phyloP scores from a whole-genome alignment of 2,888 invertebrate species.

The Hoplodrina ambigua region DNA sequence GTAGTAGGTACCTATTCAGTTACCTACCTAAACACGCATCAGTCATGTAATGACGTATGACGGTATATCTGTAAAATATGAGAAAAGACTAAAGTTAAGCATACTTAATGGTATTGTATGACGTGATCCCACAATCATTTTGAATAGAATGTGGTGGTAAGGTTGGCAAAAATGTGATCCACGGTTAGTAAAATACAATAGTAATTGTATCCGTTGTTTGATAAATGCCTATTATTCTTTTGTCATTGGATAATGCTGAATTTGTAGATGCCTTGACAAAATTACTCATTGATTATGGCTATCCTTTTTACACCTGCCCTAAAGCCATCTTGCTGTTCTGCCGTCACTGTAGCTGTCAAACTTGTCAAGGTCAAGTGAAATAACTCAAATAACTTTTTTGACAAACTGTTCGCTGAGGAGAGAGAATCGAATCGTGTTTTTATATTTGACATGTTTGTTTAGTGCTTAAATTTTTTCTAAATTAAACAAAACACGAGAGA shows the following conservation, averaged over 20 bases:
- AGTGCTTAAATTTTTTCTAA: not conserved
- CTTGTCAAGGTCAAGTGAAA: constrained; percentile 58
- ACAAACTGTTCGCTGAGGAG: constrained; percentile 6
- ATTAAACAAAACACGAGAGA: constrained; percentile 8
- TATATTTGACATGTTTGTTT: not conserved
- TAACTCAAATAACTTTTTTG: constrained; percentile 27
- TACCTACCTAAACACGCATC: no score
- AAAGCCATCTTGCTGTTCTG: constrained; percentile 15
- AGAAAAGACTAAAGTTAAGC: no score
- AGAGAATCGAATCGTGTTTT: not conserved
- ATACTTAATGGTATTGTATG: no score
- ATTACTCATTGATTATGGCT: constrained; percentile 6
- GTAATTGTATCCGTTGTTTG: constrained; percentile 13
- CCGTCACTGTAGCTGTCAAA: constrained; percentile 35
- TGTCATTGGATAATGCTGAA: constrained; percentile 29
- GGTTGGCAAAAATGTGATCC: no score
- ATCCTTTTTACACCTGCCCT: constrained; percentile 30
- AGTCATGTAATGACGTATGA: no score
- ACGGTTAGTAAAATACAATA: not conserved
- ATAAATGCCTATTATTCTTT: not conserved
- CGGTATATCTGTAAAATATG: no score
- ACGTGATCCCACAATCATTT: no score
- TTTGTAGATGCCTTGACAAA: constrained; percentile 21
- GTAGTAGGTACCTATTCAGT: no score
- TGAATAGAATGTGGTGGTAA: no score